Evolutionary conservation across 2,113 vertebrate genomes (phyloP).

Genomic region (Vombatus ursinus): DNA sequence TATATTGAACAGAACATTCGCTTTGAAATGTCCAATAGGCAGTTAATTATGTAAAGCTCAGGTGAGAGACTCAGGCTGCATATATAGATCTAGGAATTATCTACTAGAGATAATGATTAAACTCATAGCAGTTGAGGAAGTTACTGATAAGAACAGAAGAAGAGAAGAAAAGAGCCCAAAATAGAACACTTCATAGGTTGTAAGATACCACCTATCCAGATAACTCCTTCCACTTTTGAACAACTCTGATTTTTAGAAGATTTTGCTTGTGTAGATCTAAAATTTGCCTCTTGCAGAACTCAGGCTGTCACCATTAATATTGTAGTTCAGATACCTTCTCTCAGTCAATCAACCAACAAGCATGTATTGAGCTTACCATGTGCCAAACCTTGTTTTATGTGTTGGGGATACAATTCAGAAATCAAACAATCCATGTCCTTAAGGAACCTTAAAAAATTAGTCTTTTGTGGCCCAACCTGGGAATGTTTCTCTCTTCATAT

Average conservation of each 20-base stretch:
- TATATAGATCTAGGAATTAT: not conserved
- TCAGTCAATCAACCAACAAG: not conserved
- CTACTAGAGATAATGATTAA: not conserved
- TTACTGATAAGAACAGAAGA: not conserved
- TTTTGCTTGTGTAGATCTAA: not conserved
- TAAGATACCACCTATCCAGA: not conserved
- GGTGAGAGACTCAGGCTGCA: not conserved
- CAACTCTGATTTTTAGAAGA: not conserved
- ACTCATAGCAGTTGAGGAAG: not conserved
- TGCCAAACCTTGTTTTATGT: not conserved
- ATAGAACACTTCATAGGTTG: not conserved
- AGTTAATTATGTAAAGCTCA: not conserved
- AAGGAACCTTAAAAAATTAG: not conserved
- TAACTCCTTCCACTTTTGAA: not conserved
- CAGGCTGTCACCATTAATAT: not conserved
- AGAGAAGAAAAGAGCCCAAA: not conserved
- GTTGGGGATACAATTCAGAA: not conserved
- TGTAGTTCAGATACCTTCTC: not conserved
- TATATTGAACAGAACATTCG: not conserved
- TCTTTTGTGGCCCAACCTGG: not conserved
- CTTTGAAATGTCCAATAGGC: not conserved
- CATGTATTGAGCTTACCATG: slow-evolving; percentile 22
- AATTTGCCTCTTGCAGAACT: not conserved
- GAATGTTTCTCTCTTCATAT: not conserved
- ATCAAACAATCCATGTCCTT: not conserved